These are phyloP conservation scores for Lydus trimaculatus DNA, from an alignment of 2,888 invertebrate species.

Conservation along the genomic window DNA sequence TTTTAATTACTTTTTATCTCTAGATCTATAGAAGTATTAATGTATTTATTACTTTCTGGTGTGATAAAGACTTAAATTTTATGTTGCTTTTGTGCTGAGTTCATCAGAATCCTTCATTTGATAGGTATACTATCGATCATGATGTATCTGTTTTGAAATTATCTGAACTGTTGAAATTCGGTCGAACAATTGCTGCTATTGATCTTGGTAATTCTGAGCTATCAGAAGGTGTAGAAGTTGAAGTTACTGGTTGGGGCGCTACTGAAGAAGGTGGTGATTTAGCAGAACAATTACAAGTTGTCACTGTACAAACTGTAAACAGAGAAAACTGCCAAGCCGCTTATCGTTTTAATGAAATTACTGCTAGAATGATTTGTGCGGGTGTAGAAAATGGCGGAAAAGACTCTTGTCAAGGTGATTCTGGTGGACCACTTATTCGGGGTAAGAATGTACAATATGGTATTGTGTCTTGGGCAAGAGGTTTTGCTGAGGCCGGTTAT, in stretches of 20 bases:
- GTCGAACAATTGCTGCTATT: background rate
- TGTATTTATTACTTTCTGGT: no score
- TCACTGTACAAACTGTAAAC: conserved; percentile 21
- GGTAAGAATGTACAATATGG: conserved; percentile 32
- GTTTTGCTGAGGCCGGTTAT: conserved; percentile 26
- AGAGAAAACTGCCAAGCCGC: conserved; percentile 11
- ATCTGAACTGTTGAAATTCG: background rate
- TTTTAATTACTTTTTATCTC: no score
- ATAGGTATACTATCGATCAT: background rate
- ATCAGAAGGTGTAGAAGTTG: background rate
- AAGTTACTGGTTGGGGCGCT: no score
- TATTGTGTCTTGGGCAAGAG: conserved; percentile 34
- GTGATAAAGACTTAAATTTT: no score
- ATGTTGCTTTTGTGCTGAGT: no score
- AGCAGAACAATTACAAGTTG: conserved; percentile 38
- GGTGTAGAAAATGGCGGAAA: conserved; percentile 62
- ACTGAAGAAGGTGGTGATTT: conserved; percentile 30
- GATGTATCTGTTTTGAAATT: no score
- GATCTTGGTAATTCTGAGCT: background rate
- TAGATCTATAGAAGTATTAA: conserved; percentile 18
- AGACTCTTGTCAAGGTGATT: conserved; percentile 60
- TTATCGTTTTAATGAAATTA: conserved; percentile 33
- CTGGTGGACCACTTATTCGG: conserved; percentile 31
- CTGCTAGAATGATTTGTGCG: conserved; percentile 64
- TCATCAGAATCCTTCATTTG: background rate